Conservation (phyloP, 1,140 invertebrate species). For the Choristoneura fumiferana region DNA sequence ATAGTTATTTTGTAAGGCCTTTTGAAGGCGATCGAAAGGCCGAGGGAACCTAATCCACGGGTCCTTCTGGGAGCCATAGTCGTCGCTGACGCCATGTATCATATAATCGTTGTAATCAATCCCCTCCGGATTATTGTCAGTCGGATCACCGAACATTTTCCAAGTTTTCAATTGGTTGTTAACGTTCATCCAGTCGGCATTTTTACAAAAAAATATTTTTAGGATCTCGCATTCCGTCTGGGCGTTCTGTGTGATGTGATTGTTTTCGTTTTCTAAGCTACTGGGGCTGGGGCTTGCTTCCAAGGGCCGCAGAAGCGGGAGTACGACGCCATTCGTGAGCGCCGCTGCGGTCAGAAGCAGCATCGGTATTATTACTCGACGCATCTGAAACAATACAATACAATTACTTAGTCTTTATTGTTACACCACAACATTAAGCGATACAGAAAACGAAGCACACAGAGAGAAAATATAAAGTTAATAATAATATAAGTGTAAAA, state of each 20-base stretch:
- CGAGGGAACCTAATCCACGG: too few relatives aligned
- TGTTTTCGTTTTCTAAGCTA: constrained; percentile 29
- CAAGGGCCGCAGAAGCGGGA: constrained; percentile 55
- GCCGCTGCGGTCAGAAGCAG: constrained; percentile 55
- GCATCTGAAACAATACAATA: constrained; percentile 60
- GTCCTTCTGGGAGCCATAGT: too few relatives aligned
- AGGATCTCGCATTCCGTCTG: constrained; percentile 31
- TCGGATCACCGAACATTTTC: too few relatives aligned
- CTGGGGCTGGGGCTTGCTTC: constrained; percentile 43
- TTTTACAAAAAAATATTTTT: constrained; percentile 50
- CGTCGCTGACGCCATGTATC: too few relatives aligned
- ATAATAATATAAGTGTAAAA: too few relatives aligned
- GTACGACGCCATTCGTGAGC: constrained; percentile 61
- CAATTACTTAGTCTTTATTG: too few relatives aligned
- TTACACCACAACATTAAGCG: too few relatives aligned
- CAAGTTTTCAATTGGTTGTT: not conserved
- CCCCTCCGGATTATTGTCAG: not conserved
- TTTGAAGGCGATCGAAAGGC: too few relatives aligned
- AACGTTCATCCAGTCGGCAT: constrained; percentile 27
- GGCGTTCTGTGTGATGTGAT: not conserved
- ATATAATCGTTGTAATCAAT: constrained; percentile 2
- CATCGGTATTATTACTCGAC: constrained; percentile 48
- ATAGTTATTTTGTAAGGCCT: too few relatives aligned
- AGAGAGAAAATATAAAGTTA: too few relatives aligned
- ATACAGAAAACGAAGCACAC: too few relatives aligned